Evolutionary conservation across 2,888 invertebrate species (phyloP).

Genomic region (Patella depressa): DNA sequence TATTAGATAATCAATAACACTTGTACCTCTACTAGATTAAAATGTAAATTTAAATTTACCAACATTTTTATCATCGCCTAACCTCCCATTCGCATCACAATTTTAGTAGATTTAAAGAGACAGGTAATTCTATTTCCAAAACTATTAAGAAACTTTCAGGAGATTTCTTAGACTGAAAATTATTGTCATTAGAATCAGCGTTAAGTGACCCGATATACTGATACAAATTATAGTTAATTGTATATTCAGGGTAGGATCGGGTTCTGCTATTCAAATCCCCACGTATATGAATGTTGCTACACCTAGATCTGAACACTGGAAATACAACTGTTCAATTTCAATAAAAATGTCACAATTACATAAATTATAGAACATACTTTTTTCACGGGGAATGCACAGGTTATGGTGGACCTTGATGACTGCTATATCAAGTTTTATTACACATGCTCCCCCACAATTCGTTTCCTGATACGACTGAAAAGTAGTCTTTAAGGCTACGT

Average conservation of each 20-base stretch:
- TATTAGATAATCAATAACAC: constrained; percentile 23
- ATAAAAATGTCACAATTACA: neutral
- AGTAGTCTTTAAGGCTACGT: neutral
- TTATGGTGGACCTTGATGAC: neutral
- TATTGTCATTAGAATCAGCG: neutral
- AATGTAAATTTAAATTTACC: constrained; percentile 15
- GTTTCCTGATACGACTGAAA: neutral
- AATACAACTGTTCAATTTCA: neutral
- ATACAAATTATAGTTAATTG: neutral
- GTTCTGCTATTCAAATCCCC: neutral
- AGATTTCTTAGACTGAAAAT: neutral
- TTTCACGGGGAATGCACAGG: neutral
- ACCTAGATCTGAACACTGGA: neutral
- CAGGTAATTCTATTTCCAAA: constrained; percentile 15
- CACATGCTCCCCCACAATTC: neutral
- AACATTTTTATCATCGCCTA: constrained; percentile 14
- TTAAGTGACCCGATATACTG: no score
- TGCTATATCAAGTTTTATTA: neutral
- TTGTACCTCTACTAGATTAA: constrained; percentile 12
- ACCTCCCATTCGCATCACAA: constrained; percentile 20
- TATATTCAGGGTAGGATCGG: neutral
- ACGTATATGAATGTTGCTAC: neutral
- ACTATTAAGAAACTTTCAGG: constrained; percentile 8
- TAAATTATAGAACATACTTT: neutral
- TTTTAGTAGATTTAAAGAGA: constrained; percentile 17